Conservation (phyloP, 2,888 invertebrate species). For the Vannuccia rotundouncinata region DNA sequence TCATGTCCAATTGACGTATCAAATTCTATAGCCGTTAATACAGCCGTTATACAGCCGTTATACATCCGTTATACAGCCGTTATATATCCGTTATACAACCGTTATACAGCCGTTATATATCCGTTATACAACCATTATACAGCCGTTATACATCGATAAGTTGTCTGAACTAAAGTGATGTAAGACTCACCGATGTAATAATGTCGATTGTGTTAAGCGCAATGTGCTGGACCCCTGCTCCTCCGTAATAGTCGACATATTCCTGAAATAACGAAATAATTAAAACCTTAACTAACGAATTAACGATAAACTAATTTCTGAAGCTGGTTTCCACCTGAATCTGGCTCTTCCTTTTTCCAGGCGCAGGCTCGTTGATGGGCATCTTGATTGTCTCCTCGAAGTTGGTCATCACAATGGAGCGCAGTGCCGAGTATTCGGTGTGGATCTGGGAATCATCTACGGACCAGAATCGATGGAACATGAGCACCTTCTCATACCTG, state of each 20-base stretch:
- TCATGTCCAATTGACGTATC: too few species aligned
- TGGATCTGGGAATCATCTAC: slow-evolving; percentile 91
- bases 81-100: too few species aligned
- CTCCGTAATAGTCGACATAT: slow-evolving; percentile 94
- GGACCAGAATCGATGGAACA: slow-evolving; percentile 88
- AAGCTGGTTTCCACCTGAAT: slow-evolving; percentile 63
- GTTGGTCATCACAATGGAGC: slow-evolving; percentile 92
- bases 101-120: too few species aligned
- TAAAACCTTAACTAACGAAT: not conserved
- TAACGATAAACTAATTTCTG: not conserved
- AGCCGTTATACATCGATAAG: too few species aligned
- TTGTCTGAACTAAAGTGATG: too few species aligned
- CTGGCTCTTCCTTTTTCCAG: slow-evolving; percentile 87
- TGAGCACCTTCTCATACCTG: slow-evolving; percentile 68
- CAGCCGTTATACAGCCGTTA: too few species aligned
- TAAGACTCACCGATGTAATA: slow-evolving; percentile 66
- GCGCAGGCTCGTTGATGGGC: slow-evolving; percentile 95
- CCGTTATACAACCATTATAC: too few species aligned
- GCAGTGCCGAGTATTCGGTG: slow-evolving; percentile 89
- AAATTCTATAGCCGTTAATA: too few species aligned
- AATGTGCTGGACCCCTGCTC: slow-evolving; percentile 94
- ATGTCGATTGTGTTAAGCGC: slow-evolving; percentile 91
- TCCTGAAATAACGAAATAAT: slow-evolving; percentile 60
- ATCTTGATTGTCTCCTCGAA: slow-evolving; percentile 93
- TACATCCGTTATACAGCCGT: too few species aligned